Base-by-base conservation (phyloP, 2,888 invertebrate genomes). In the Drosophila peninsularis region DNA sequence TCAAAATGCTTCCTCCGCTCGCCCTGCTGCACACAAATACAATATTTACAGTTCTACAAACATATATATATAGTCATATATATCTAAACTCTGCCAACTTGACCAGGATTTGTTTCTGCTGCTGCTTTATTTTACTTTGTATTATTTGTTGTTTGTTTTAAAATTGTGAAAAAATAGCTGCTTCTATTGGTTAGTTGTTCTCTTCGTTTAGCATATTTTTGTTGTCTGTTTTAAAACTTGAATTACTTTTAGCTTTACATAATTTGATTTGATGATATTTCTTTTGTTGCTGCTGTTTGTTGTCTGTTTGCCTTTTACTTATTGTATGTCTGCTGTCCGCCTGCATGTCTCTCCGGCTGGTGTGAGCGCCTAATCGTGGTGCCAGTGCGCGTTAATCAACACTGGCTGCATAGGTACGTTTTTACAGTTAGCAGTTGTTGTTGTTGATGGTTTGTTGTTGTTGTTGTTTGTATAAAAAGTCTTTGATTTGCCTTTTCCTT, bases 101-200 rank as follows among this genome's bases (percentile, higher is more conserved):
- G 42, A 44, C 61, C 65, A 21, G 54, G 41, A 44, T 72, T 55
- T 53, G 13, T 4, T 45, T 9, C n/a, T 41, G 24, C 24, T 52
- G 50, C 52, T 54, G 41, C 39, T 58, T 55, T 21, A 27, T 27
- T 17, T 44, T 36, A 34, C 39, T 70, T 74, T 61, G 69, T 10
- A 71, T 63, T 72, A 24, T 24, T 17, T 44, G 27, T 50, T 69
- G 64, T 60, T 68, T 58, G 75, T 80, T 78, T 82, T 82, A 80
- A 85, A 79, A 79, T 84, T 82, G 85, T 86, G 87, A 86, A 86
- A 86, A 86, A 86, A 86, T 86, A 86, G 79, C 84, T 84, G 80
- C 78, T 73, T 84, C 82, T 88, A 88, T 88, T 82, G 88, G 74
- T 68, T 45, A 75, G 67, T 75, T 72, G 58, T 78, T 80, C 45